phyloP scores from a whole-genome alignment of 2,888 invertebrate species.

The Noctua fimbriata region DNA sequence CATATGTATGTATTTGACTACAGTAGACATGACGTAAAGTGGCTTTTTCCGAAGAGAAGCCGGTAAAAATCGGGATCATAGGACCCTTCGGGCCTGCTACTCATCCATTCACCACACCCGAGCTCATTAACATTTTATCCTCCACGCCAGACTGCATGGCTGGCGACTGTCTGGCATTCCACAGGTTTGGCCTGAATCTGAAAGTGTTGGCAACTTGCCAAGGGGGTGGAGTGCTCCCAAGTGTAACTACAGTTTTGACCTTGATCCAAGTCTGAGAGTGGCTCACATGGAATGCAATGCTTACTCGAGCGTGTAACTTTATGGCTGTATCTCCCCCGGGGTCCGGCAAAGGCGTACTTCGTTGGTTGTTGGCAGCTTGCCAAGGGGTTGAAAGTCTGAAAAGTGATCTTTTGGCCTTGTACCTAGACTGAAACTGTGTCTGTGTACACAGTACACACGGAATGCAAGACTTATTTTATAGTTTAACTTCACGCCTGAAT shows the following conservation, averaged over 20 bases:
- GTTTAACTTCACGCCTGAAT: background rate
- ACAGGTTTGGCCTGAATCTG: background rate
- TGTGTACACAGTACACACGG: background rate
- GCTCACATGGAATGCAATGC: background rate
- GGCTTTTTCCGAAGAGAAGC: too few relatives aligned
- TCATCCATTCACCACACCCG: background rate
- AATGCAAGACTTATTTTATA: background rate
- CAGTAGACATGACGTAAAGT: too few relatives aligned
- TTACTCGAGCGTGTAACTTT: background rate
- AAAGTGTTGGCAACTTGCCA: background rate
- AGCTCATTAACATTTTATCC: background rate
- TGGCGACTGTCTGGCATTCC: background rate
- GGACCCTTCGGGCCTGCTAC: background rate
- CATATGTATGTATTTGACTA: too few relatives aligned
- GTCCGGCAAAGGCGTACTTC: too few relatives aligned
- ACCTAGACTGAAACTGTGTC: background rate
- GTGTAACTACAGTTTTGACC: background rate
- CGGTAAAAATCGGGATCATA: too few relatives aligned
- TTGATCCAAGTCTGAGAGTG: background rate
- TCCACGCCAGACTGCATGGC: background rate
- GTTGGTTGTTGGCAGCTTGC: background rate
- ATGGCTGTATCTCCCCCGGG: background rate
- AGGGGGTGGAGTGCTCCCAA: background rate
- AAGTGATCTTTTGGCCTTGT: background rate
- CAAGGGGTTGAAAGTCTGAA: background rate